Conservation (phyloP, 2,113 vertebrate species). For the pig (Sus scrofa) region DNA sequence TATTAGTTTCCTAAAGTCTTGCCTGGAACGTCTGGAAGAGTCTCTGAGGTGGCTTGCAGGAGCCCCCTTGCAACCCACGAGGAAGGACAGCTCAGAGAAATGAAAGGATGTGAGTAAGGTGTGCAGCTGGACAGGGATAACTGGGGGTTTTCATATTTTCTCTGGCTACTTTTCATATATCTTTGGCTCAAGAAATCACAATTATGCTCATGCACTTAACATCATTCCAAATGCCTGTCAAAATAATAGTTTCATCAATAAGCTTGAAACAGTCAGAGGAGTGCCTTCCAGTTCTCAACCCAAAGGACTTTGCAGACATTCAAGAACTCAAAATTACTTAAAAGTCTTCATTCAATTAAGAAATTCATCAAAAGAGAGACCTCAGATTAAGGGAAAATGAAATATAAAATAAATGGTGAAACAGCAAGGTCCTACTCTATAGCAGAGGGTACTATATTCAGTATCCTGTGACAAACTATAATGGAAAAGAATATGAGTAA, state of each 20-base stretch:
- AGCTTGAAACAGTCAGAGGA: background rate
- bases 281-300: background rate
- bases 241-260: background rate
- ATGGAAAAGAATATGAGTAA: no score
- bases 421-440: no score
- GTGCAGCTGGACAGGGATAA: background rate
- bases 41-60: background rate
- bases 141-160: background rate
- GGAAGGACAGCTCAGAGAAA: background rate
- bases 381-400: slow-evolving; percentile 13
- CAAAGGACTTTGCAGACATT: background rate
- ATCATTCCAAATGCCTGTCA: background rate
- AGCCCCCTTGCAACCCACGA: background rate
- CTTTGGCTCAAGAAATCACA: background rate
- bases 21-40: background rate
- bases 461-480: no score
- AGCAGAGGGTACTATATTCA: no score
- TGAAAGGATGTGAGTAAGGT: background rate
- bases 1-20: no score
- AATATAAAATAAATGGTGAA: background rate
- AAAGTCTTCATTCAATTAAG: background rate
- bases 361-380: background rate
- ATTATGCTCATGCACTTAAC: background rate
- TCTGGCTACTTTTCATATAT: background rate
- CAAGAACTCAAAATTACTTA: background rate